A percentile compares a stretch with the other conserved stretches of the same genome.
phyloP scores from a whole-genome alignment of 2,888 invertebrate species.

The Endomychus coccineus region DNA sequence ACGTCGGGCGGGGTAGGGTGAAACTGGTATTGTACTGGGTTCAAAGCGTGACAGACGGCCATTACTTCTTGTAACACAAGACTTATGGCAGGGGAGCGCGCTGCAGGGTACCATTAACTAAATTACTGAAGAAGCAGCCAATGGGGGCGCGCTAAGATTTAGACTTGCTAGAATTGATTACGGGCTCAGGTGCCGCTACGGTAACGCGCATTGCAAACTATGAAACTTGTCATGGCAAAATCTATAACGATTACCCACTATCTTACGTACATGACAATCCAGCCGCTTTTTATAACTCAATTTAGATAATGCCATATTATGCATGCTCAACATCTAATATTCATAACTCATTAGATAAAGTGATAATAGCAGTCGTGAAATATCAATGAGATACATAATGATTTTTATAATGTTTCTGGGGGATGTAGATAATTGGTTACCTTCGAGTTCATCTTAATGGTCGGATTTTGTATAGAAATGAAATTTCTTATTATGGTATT shows the following conservation, averaged over 20 bases:
- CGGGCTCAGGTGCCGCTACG: constrained; percentile 40
- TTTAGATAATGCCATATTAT: too few relatives aligned
- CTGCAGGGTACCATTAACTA: constrained; percentile 46
- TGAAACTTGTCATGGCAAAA: constrained; percentile 20
- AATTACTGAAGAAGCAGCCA: constrained; percentile 44
- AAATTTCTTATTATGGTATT: too few relatives aligned
- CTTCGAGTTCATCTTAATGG: too few relatives aligned
- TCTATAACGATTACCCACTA: neutral
- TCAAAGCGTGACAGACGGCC: constrained; percentile 45
- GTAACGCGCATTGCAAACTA: constrained; percentile 28
- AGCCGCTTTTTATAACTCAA: neutral
- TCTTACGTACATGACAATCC: too few relatives aligned
- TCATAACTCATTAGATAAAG: too few relatives aligned
- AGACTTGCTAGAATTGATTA: constrained; percentile 42
- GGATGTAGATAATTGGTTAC: too few relatives aligned
- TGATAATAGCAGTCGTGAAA: too few relatives aligned
- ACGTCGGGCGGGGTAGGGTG: constrained; percentile 1
- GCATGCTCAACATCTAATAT: too few relatives aligned
- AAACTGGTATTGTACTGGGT: constrained; percentile 25
- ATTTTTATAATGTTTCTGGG: too few relatives aligned
- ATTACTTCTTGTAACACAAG: constrained; percentile 45
- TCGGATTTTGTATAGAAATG: too few relatives aligned
- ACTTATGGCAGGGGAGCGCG: constrained; percentile 41
- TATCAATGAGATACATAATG: too few relatives aligned
- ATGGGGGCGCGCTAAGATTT: constrained; percentile 40